A percentile compares a stretch with the other conserved stretches of the same genome.
Conservation (phyloP, 2,113 vertebrate species). For the Anolis sagrei region DNA sequence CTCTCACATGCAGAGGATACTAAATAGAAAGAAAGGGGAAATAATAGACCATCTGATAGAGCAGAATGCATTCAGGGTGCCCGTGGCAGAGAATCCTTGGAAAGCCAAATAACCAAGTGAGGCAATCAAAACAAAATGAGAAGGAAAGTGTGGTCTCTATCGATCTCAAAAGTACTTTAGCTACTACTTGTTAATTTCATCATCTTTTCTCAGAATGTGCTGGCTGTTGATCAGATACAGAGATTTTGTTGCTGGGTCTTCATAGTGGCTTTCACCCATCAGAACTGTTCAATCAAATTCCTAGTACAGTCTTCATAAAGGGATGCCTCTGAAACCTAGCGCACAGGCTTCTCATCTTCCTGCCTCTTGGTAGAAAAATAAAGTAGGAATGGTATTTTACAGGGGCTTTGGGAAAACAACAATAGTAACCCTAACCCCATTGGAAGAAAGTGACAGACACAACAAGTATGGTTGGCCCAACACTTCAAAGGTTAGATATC, state of each 20-base stretch:
- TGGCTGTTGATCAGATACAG: background rate
- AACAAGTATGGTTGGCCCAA: no score
- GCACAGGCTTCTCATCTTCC: background rate
- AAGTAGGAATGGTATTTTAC: background rate
- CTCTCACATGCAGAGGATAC: background rate
- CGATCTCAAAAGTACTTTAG: background rate
- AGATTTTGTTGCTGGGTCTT: background rate
- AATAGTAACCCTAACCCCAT: background rate
- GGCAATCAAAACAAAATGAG: background rate
- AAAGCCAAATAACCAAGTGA: background rate
- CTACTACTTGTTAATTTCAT: background rate
- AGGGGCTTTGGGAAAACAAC: background rate
- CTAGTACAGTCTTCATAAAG: no score
- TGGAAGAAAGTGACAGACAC: no score
- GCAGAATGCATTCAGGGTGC: background rate
- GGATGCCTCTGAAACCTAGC: background rate
- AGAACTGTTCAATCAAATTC: background rate
- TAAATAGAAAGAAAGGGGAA: background rate
- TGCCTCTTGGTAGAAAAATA: background rate
- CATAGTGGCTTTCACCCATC: background rate
- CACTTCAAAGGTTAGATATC: no score
- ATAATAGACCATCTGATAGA: background rate
- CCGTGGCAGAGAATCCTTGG: background rate
- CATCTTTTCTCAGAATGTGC: background rate
- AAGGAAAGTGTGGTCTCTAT: background rate